These are phyloP conservation scores for Anadara kagoshimensis DNA, from an alignment of 1,140 invertebrate genomes.

Conservation along the genomic window DNA sequence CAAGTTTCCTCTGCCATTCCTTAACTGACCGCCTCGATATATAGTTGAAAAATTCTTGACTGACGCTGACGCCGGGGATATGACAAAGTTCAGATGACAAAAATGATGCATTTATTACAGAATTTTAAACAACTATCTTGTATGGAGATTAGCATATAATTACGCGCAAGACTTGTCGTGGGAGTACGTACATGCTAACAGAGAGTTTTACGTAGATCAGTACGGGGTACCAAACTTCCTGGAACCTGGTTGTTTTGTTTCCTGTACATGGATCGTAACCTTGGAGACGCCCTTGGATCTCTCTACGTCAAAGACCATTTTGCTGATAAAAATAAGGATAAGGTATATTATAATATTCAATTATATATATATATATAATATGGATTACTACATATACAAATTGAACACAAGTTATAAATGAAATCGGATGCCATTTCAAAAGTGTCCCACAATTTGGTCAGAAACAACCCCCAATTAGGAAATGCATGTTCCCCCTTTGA, in stretches of 20 bases:
- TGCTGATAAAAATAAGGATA: slow-evolving; percentile 58
- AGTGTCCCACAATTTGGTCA: no score
- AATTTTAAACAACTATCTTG: slow-evolving; percentile 79
- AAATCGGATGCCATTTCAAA: no score
- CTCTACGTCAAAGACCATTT: slow-evolving; percentile 74
- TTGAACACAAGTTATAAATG: no score
- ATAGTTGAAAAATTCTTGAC: no score
- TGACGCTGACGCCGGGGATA: no score
- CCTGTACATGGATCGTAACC: slow-evolving; percentile 74
- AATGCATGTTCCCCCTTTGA: no score
- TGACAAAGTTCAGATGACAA: no score
- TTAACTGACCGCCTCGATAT: no score
- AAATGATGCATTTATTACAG: slow-evolving; percentile 65
- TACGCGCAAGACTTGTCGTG: slow-evolving; percentile 78
- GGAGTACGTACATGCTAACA: slow-evolving; percentile 75
- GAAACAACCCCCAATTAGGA: no score
- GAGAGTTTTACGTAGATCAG: slow-evolving; percentile 76
- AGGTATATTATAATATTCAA: slow-evolving; percentile 46
- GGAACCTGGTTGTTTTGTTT: slow-evolving; percentile 79
- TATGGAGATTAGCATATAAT: slow-evolving; percentile 77
- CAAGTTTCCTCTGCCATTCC: no score
- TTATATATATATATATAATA: no score
- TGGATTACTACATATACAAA: no score
- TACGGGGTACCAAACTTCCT: slow-evolving; percentile 74
- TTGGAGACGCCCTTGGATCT: slow-evolving; percentile 77